Conservation (phyloP, 2,797 vertebrate genomes). For the Gadopsis bispinosus region DNA sequence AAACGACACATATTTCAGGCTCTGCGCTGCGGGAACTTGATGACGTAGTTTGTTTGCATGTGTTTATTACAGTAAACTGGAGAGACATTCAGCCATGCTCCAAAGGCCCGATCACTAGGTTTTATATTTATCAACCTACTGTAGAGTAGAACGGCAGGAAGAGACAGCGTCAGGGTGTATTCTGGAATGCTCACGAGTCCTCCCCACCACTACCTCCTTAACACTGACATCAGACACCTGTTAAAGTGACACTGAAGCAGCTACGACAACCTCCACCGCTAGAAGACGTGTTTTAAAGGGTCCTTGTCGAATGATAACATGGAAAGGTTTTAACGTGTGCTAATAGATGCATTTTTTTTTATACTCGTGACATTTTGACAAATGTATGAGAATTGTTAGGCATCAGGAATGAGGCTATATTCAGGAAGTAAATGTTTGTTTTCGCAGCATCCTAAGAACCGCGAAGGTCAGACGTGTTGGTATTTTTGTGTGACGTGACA, state of each 20-base stretch:
- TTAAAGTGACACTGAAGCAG: conserved; percentile 37
- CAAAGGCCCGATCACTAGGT: not conserved
- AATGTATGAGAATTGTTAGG: conserved; percentile 5
- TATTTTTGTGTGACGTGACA: conserved; percentile 24
- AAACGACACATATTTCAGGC: not conserved
- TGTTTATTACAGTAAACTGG: not conserved
- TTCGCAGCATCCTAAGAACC: conserved; percentile 9
- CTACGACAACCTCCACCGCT: conserved; percentile 6
- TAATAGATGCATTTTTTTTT: not conserved
- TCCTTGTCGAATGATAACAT: conserved; percentile 7
- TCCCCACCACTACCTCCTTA: conserved; percentile 29
- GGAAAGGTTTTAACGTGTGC: not conserved
- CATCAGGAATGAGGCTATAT: not conserved
- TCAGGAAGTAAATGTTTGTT: conserved; percentile 16
- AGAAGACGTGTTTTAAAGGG: not conserved
- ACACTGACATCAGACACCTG: conserved; percentile 42
- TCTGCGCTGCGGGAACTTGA: conserved; percentile 10
- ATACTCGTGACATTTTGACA: conserved; percentile 13
- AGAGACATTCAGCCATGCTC: not conserved
- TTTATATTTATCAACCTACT: not conserved
- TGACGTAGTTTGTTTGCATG: not conserved
- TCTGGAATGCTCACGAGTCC: conserved; percentile 1
- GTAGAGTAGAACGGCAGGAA: not conserved
- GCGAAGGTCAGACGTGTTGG: conserved; percentile 16
- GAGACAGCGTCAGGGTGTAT: not conserved